These are phyloP conservation scores for Chromis chromis DNA, from an alignment of 2,797 vertebrate genomes.

Conservation along the genomic window DNA sequence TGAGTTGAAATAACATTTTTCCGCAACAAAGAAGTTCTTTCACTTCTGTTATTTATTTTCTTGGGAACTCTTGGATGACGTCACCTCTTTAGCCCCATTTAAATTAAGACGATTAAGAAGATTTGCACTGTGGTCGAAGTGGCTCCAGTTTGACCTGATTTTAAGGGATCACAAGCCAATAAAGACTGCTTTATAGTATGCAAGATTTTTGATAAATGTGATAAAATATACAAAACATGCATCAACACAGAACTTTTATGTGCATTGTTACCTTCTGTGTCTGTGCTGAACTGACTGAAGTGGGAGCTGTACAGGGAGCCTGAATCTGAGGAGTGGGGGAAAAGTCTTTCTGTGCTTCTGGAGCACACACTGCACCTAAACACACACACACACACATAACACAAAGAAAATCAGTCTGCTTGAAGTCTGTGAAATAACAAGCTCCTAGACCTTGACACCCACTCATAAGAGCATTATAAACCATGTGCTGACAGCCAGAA, in stretches of 20 bases:
- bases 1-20: neutral
- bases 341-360: conserved; percentile 84
- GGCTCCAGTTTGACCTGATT: no score
- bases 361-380: conserved; percentile 88
- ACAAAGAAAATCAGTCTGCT: conserved; percentile 25
- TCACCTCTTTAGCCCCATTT: neutral
- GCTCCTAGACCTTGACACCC: conserved; percentile 26
- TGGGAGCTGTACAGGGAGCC: conserved; percentile 78
- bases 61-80: neutral
- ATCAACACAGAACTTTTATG: neutral
- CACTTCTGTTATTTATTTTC: neutral
- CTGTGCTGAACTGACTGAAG: conserved; percentile 72
- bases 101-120: no score
- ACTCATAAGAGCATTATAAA: conserved; percentile 27
- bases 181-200: neutral
- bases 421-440: conserved; percentile 30
- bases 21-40: neutral
- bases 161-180: no score
- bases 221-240: neutral
- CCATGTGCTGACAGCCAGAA: conserved; percentile 19
- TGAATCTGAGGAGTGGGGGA: conserved; percentile 71
- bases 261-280: conserved; percentile 71
- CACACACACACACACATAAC: conserved; percentile 43
- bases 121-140: neutral
- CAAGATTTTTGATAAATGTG: neutral